Evolutionary conservation across 2,113 vertebrate genomes (phyloP), one percentile per base, ranked within the genome.

Genomic region (Poecile atricapillus): DNA sequence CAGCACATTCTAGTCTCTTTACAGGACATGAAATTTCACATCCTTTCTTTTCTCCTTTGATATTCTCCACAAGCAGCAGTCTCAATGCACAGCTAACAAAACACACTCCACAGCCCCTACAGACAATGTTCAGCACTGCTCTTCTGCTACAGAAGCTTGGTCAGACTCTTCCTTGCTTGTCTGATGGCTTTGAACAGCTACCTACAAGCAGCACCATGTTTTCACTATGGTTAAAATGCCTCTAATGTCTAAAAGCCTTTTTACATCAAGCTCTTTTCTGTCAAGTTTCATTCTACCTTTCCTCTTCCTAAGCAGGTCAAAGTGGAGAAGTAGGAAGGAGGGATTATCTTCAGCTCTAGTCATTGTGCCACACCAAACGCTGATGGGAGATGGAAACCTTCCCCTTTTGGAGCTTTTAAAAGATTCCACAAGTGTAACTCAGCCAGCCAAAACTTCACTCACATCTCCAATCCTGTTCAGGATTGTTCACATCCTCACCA

Each of bases 351-450:
- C 43, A 50, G 13, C 25, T 68, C 43, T 10, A 27, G 14, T 24
- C 47, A 37, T 25, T 35, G 46, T 71, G 15, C 6, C 44, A n/a
- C 2, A 7, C 4, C 43, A 63, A 50, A 56, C 19, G 13, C 1
- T 30, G 31, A 41, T 0, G 0, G 13, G 5, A 83, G 7, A 69
- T 23, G 5, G n/a, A 50, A 46, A 35, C 12, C 28, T 31, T 53
- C 28, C 13, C 0, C 0, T 30, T 89, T 31, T 0, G 3, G 28
- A 53, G 5, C 1, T 46, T 93, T 56, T 27, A 33, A 31, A 47
- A 71, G n/a, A 85, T 56, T 53, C 49, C 53, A 69, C 4, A 76
- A 35, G 31, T 17, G 0, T 60, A 67, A 63, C 28, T 92, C 80
- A 53, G 50, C 3, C 22, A 86, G 20, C 39, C 46, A 37, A 50